Base-by-base conservation (phyloP, 2,888 invertebrate genomes). In the Beris morrisii region DNA sequence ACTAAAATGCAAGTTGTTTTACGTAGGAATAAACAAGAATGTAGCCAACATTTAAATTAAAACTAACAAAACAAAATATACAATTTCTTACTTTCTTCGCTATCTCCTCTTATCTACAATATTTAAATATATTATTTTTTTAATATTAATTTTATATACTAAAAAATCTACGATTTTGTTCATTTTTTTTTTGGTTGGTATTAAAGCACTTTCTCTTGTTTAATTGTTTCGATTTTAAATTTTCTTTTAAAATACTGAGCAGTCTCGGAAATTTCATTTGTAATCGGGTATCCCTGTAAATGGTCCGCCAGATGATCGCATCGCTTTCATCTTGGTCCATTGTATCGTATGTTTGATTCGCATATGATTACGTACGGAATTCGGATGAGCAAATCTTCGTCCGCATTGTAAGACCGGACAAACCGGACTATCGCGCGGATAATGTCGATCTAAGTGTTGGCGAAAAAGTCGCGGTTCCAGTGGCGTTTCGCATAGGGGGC, bases 281-380 rank as follows among this genome's bases (percentile, higher is more conserved):
- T 78, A 80, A 69, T 81, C 81, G 28, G 79, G 77, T 6, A 80
- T 79, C 67, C 79, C 80, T 56, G 80, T 77, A 69, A 81, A 81
- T 13, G 81, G 81, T 7, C 81, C 81, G 68, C 81, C 81, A 68
- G 81, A 80, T 30, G 81, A 81, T 52, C 81, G 77, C 81, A 81
- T 81, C 65, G 89, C 89, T 82, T 92, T 92, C 87, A 92, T 92
- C 79, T 87, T 86, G 76, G 90, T 89, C 92, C 92, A 92, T 77
- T 91, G 89, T 72, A 85, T 82, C 56, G 89, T 86, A 81, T 92
- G 92, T 80, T 92, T 92, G 76, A 89, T 85, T 73, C 92, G 84
- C 92, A 92, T 92, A 82, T 92, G 92, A 83, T 92, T 92, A 74
- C 92, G 86, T 72, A 92, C 92, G 67, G 92, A 92, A 83, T 92